Evolutionary conservation across 1,140 invertebrate species (phyloP).

Genomic region (Diabrotica undecimpunctata): DNA sequence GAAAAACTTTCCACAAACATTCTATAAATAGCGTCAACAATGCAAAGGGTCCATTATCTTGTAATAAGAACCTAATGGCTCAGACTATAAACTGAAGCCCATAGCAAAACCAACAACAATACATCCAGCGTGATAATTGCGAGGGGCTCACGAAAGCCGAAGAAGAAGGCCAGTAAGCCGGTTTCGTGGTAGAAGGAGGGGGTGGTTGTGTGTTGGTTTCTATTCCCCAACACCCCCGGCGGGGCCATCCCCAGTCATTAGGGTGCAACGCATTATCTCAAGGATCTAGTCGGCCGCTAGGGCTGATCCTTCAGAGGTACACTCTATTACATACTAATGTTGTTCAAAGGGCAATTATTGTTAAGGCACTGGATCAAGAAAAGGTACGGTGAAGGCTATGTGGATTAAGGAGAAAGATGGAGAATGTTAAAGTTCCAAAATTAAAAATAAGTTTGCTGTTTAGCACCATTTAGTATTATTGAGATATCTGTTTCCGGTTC

Average conservation of each 20-base stretch:
- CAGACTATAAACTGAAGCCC: background rate
- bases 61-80: background rate
- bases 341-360: constrained; percentile 30
- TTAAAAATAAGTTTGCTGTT: too few species aligned
- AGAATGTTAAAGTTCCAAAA: too few species aligned
- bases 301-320: constrained; percentile 41
- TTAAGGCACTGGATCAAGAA: constrained; percentile 10
- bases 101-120: constrained; percentile 39
- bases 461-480: too few species aligned
- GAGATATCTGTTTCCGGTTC: too few species aligned
- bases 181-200: constrained; percentile 15
- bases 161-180: constrained; percentile 38
- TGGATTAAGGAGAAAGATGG: too few species aligned
- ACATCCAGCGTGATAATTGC: constrained; percentile 43
- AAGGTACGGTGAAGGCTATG: background rate
- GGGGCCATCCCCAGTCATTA: constrained; percentile 43
- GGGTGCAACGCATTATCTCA: constrained; percentile 44
- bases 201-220: constrained; percentile 17
- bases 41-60: too few species aligned
- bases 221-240: constrained; percentile 14
- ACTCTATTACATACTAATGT: constrained; percentile 47
- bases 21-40: too few species aligned
- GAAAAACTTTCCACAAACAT: too few species aligned
- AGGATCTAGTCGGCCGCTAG: constrained; percentile 39
- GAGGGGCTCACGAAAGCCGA: constrained; percentile 21